Evolutionary conservation across 2,797 vertebrate genomes (phyloP).

Genomic region (Limosa lapponica): DNA sequence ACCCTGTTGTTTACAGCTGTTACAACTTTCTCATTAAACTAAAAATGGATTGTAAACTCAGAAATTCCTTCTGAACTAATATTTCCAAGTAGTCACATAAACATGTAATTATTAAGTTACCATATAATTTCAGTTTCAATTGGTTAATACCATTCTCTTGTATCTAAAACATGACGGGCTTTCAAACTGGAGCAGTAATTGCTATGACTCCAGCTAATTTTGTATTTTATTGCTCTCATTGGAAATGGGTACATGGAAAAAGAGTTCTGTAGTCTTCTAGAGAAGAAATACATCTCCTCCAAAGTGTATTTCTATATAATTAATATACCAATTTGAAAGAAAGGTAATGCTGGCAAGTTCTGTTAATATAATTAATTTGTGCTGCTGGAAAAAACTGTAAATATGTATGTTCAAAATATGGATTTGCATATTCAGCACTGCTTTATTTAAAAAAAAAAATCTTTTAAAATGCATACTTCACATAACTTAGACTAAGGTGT

Average conservation of each 20-base stretch:
- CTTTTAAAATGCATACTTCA: background rate
- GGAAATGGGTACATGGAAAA: background rate
- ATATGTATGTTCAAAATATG: fast-evolving
- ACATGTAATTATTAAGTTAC: background rate
- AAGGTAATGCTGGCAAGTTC: background rate
- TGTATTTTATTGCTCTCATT: background rate
- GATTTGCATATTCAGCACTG: background rate
- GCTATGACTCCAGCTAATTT: background rate
- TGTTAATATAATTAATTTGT: background rate
- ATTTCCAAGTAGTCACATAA: background rate
- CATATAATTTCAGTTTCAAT: background rate
- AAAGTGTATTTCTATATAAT: background rate
- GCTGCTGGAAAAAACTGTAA: background rate
- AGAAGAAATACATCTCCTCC: background rate
- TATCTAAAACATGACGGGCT: background rate
- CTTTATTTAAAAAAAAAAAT: background rate
- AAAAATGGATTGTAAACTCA: background rate
- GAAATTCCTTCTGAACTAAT: background rate
- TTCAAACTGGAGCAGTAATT: background rate
- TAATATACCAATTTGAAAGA: background rate
- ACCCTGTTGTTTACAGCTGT: background rate
- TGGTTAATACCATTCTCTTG: background rate
- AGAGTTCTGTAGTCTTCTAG: background rate
- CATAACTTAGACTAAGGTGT: background rate
- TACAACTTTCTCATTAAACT: background rate